Conservation (phyloP, 2,113 vertebrate genomes). For the Lophius piscatorius region DNA sequence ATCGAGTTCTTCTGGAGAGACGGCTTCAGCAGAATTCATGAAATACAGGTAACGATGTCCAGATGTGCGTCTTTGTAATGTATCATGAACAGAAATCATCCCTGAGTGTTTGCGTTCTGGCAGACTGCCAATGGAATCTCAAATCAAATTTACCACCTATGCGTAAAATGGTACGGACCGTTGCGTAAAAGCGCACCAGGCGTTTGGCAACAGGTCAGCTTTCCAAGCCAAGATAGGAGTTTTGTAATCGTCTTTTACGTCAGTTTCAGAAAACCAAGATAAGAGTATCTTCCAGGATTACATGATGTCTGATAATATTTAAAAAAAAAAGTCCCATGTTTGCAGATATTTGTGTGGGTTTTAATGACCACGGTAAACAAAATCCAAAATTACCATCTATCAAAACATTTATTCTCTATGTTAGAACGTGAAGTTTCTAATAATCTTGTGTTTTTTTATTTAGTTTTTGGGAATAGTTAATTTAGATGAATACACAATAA, state of each 20-base stretch:
- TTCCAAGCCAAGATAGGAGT: neutral
- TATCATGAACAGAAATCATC: neutral
- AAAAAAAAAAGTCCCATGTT: no score
- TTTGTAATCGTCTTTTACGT: neutral
- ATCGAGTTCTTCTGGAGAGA: conserved; percentile 90
- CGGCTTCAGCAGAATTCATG: conserved; percentile 90
- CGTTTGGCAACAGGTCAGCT: neutral
- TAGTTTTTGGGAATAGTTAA: no score
- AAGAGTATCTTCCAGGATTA: no score
- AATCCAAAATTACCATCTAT: no score
- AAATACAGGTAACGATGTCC: conserved; percentile 85
- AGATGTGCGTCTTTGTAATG: neutral
- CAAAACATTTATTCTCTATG: no score
- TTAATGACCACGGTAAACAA: no score
- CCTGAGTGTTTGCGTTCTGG: neutral
- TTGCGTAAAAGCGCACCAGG: conserved; percentile 56
- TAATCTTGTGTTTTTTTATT: no score
- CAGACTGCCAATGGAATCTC: no score
- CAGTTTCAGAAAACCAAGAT: neutral
- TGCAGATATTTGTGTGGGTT: no score
- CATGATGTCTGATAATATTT: neutral
- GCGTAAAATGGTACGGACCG: conserved; percentile 41
- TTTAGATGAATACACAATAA: no score
- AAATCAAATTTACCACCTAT: conserved; percentile 6
- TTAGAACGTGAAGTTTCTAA: no score